A percentile compares a stretch with the other conserved stretches of the same genome.
Evolutionary conservation across 2,888 invertebrate genomes (phyloP).

Genomic region (Callinectes sapidus): DNA sequence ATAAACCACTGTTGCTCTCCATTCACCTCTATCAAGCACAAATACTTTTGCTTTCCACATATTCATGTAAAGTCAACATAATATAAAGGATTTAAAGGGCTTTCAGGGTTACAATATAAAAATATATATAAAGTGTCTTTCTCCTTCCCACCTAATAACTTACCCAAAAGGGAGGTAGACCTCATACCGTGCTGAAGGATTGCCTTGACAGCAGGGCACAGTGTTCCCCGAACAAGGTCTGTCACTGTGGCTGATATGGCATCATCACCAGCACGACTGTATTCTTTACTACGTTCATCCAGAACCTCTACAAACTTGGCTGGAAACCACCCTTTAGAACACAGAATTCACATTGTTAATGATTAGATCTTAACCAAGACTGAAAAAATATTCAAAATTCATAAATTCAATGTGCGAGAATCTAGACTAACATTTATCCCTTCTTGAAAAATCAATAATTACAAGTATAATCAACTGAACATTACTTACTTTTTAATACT

Average conservation of each 20-base stretch:
- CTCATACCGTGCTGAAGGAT: constrained; percentile 97
- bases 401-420: neutral
- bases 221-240: constrained; percentile 91
- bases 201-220: constrained; percentile 94
- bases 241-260: constrained; percentile 97
- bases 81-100: too few relatives aligned
- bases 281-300: constrained; percentile 94
- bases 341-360: neutral
- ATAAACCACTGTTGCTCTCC: too few relatives aligned
- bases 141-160: constrained; percentile 27
- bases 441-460: too few relatives aligned
- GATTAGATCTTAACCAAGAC: neutral
- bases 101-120: neutral
- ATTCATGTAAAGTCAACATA: too few relatives aligned
- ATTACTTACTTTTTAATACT: too few relatives aligned
- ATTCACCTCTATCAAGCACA: too few relatives aligned
- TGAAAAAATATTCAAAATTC: neutral
- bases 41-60: too few relatives aligned
- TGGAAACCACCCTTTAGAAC: constrained; percentile 72
- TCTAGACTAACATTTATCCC: too few relatives aligned
- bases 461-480: too few relatives aligned
- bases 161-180: constrained; percentile 87
- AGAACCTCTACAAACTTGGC: constrained; percentile 77
- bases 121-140: neutral
- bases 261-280: constrained; percentile 86